A percentile compares a stretch with the other conserved stretches of the same genome.
Conservation (phyloP, 2,113 vertebrate genomes). For the Pygoscelis adeliae region DNA sequence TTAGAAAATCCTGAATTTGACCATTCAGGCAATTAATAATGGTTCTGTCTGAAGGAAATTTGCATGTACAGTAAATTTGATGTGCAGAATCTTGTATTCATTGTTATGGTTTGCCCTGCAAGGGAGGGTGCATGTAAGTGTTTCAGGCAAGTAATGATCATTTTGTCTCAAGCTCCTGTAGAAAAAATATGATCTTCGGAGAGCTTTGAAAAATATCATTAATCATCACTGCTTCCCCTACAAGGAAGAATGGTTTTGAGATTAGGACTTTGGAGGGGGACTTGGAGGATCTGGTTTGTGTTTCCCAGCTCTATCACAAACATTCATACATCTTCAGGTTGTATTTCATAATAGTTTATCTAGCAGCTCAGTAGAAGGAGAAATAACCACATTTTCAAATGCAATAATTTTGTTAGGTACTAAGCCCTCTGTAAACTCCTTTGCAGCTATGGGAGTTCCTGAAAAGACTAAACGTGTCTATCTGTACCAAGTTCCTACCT, state of each 20-base stretch:
- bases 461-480: neutral
- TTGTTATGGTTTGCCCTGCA: neutral
- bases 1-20: neutral
- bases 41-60: neutral
- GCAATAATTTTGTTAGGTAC: neutral
- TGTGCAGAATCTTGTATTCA: neutral
- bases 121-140: neutral
- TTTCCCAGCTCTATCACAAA: neutral
- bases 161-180: neutral
- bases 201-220: slow-evolving; percentile 8
- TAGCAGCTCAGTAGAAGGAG: neutral
- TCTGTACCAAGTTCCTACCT: neutral
- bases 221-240: neutral
- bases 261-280: neutral
- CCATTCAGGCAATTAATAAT: neutral
- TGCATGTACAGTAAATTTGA: neutral
- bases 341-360: slow-evolving; percentile 8
- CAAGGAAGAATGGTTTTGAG: slow-evolving; percentile 42
- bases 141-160: neutral
- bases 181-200: neutral
- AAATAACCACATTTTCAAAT: slow-evolving; percentile 15
- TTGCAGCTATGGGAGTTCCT: neutral
- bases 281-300: slow-evolving; percentile 18
- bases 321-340: neutral
- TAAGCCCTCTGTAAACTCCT: slow-evolving; percentile 3